These are phyloP conservation scores for Sinocyclocheilus rhinocerous DNA, from an alignment of 2,113 vertebrate genomes.

Conservation along the genomic window DNA sequence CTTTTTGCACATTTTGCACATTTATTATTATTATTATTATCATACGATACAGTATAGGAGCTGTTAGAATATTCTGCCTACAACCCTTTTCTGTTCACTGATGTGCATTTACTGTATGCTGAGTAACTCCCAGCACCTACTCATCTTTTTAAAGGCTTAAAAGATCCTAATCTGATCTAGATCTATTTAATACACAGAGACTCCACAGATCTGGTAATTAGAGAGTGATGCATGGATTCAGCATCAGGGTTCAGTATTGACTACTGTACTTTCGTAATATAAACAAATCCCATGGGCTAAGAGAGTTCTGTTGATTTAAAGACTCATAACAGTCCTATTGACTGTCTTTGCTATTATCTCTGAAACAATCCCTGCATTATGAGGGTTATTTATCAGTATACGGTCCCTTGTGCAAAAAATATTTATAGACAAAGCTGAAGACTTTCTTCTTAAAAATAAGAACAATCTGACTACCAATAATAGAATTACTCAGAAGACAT, in stretches of 20 bases:
- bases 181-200: constrained; percentile 43
- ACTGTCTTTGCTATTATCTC: constrained; percentile 52
- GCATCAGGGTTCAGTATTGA: constrained; percentile 44
- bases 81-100: too few relatives aligned
- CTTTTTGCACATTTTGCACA: too few relatives aligned
- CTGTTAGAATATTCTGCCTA: not conserved
- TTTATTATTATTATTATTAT: too few relatives aligned
- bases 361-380: constrained; percentile 47
- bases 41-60: too few relatives aligned
- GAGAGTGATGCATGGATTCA: constrained; percentile 20
- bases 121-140: not conserved
- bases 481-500: not conserved
- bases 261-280: constrained; percentile 51
- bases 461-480: constrained; percentile 2
- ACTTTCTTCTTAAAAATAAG: not conserved
- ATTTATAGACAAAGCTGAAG: constrained; percentile 34
- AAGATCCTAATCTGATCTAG: constrained; percentile 40
- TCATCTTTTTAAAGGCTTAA: constrained; percentile 23
- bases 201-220: constrained; percentile 42
- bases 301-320: constrained; percentile 28
- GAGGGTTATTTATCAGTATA: constrained; percentile 43
- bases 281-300: constrained; percentile 51
- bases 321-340: constrained; percentile 46
- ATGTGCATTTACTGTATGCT: constrained; percentile 8
- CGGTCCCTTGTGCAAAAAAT: constrained; percentile 28